Evolutionary conservation across 1,140 invertebrate species (phyloP).

Genomic region (Lucilia sericata): DNA sequence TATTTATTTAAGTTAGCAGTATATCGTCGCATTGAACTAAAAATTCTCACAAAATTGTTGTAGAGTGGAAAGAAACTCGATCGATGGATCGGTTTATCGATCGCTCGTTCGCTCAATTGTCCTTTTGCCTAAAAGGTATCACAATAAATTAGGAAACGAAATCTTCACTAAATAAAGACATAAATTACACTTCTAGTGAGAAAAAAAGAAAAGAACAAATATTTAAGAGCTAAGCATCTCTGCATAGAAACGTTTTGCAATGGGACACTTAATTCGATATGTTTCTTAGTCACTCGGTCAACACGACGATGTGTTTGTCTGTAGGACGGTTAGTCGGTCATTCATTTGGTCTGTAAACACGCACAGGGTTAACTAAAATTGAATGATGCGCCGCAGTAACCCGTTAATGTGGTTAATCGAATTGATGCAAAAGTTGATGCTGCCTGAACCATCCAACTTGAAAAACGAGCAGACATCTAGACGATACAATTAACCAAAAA

Average conservation of each 20-base stretch:
- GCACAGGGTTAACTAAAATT: neutral
- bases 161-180: slow-evolving; percentile 68
- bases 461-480: slow-evolving; percentile 12
- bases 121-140: slow-evolving; percentile 66
- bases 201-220: slow-evolving; percentile 38
- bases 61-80: neutral
- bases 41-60: neutral
- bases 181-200: slow-evolving; percentile 66
- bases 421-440: neutral
- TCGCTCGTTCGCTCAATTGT: slow-evolving; percentile 49
- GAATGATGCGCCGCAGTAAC: neutral
- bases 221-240: neutral
- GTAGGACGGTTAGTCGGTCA: neutral
- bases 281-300: too few species aligned
- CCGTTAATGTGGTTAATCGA: slow-evolving; percentile 27
- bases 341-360: slow-evolving; percentile 13
- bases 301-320: too few species aligned
- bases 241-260: neutral
- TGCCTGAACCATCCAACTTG: neutral
- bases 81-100: neutral
- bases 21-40: too few species aligned
- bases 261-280: too few species aligned
- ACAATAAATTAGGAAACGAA: slow-evolving; percentile 69
- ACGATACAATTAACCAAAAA: slow-evolving; percentile 27
- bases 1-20: too few species aligned